phyloP scores from a whole-genome alignment of 1,140 invertebrate species.

The Cydia amplana region DNA sequence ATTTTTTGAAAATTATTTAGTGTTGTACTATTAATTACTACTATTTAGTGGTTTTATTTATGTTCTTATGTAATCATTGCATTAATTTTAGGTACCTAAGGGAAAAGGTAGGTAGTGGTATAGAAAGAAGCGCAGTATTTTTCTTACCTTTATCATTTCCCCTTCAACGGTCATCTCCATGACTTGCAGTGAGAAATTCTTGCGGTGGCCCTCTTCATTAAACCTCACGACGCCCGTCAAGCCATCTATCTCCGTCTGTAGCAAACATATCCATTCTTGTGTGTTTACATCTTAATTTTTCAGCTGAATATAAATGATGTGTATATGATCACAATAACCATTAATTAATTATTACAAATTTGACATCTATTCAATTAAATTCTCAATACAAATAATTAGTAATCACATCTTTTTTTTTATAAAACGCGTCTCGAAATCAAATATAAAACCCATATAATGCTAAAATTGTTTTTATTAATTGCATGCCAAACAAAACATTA shows the following conservation, averaged over 20 bases:
- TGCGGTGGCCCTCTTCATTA: slow-evolving; percentile 90
- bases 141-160: slow-evolving; percentile 88
- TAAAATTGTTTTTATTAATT: too few relatives aligned
- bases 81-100: not conserved
- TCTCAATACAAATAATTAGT: too few relatives aligned
- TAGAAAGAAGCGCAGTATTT: slow-evolving; percentile 4
- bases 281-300: slow-evolving; percentile 33
- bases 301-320: not conserved
- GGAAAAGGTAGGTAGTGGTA: not conserved
- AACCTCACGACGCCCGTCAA: slow-evolving; percentile 94
- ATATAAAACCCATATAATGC: too few relatives aligned
- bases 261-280: slow-evolving; percentile 59
- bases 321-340: too few relatives aligned
- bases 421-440: too few relatives aligned
- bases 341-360: too few relatives aligned
- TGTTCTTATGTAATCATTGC: not conserved
- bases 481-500: not conserved
- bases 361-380: too few relatives aligned
- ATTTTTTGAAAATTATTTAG: not conserved
- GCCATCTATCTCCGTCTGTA: slow-evolving; percentile 93
- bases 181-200: slow-evolving; percentile 95
- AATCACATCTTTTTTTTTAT: too few relatives aligned
- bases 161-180: slow-evolving; percentile 95
- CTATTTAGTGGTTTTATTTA: not conserved
- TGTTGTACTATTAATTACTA: not conserved